Percentiles rank a stretch among this genome's conserved stretches.
phyloP scores from a whole-genome alignment of 2,113 vertebrate species.

The Clinocottus analis region DNA sequence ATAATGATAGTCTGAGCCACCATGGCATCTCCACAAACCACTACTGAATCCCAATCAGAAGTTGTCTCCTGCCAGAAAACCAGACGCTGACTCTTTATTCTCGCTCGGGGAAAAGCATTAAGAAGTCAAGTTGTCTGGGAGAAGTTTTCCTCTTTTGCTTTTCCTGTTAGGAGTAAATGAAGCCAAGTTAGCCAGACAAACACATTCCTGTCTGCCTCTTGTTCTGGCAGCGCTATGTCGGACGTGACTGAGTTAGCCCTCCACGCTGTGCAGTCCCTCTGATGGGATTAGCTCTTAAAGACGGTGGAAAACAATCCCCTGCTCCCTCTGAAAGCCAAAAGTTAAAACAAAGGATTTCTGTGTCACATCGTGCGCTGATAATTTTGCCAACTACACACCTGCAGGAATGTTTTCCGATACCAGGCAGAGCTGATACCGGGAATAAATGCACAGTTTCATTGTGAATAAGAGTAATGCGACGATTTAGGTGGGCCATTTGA shows the following conservation, averaged over 20 bases:
- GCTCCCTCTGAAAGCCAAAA: constrained; percentile 61
- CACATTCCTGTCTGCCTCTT: constrained; percentile 75
- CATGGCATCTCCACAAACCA: constrained; percentile 51
- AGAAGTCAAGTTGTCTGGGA: constrained; percentile 56
- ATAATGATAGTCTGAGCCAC: constrained; percentile 67
- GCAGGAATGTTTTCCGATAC: constrained; percentile 46
- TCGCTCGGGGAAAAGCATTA: constrained; percentile 53
- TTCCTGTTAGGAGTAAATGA: constrained; percentile 52
- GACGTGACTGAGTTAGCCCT: constrained; percentile 67
- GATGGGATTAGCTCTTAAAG: constrained; percentile 77
- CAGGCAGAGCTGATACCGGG: constrained; percentile 21
- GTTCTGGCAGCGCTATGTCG: constrained; percentile 64
- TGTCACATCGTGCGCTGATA: constrained; percentile 45
- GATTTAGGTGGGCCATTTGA: constrained; percentile 56
- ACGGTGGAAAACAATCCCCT: constrained; percentile 71
- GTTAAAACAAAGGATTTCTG: constrained; percentile 66
- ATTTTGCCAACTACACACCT: constrained; percentile 55
- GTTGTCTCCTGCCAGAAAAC: constrained; percentile 29
- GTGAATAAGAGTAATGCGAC: constrained; percentile 42
- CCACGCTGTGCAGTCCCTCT: constrained; percentile 66
- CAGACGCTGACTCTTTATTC: constrained; percentile 19
- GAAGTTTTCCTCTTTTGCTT: constrained; percentile 54
- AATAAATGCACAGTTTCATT: constrained; percentile 28
- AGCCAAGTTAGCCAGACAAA: constrained; percentile 71
- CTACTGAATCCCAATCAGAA: constrained; percentile 42